These are phyloP conservation scores for Etia nguti DNA, from an alignment of 2,113 vertebrate species.

Conservation along the genomic window DNA sequence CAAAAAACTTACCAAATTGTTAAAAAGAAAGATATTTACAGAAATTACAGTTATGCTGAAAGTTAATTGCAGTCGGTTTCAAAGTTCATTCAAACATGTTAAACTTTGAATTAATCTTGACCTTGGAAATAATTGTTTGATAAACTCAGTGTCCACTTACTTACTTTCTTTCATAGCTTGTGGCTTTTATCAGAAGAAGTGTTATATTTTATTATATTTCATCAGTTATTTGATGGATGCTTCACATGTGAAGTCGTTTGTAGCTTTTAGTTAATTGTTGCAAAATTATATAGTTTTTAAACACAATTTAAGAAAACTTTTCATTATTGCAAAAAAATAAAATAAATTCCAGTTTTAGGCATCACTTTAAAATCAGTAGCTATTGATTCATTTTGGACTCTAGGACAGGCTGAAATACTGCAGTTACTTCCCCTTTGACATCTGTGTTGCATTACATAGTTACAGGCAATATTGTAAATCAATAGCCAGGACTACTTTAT, in stretches of 20 bases:
- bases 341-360: background rate
- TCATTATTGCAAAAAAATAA: background rate
- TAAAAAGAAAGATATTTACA: background rate
- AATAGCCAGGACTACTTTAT: conserved; percentile 20
- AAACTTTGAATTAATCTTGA: background rate
- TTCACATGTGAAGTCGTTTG: background rate
- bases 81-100: background rate
- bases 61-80: background rate
- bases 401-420: background rate
- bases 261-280: background rate
- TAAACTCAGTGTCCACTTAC: background rate
- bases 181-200: background rate
- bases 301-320: background rate
- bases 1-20: background rate
- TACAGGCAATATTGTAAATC: conserved; percentile 6
- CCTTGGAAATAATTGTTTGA: background rate
- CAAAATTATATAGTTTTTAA: background rate
- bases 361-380: background rate
- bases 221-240: background rate
- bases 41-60: background rate
- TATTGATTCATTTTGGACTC: background rate
- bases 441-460: background rate
- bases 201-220: background rate
- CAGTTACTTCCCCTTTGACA: background rate
- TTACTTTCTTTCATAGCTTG: background rate